Percentiles rank a stretch among this genome's conserved stretches.
Evolutionary conservation across 2,888 invertebrate species (phyloP).

Genomic region (Nebria brevicollis): DNA sequence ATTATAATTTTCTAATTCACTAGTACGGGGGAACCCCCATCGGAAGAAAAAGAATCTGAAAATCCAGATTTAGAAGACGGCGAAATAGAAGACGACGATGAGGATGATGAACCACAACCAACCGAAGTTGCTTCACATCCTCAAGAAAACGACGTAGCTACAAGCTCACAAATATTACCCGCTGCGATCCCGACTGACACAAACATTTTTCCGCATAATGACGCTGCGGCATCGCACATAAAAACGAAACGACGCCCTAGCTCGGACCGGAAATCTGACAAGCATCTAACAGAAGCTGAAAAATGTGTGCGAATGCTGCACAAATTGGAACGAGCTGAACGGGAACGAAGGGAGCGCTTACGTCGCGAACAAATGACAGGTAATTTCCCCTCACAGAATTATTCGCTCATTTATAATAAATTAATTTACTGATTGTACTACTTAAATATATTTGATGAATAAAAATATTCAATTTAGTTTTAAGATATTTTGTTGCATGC

Average conservation of each 20-base stretch:
- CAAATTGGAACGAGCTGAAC: conserved; percentile 59
- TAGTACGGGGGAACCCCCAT: conserved; percentile 27
- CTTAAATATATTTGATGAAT: neutral
- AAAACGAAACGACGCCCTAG: conserved; percentile 52
- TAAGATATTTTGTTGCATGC: conserved; percentile 9
- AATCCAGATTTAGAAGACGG: conserved; percentile 82
- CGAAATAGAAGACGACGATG: conserved; percentile 80
- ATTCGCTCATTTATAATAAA: neutral
- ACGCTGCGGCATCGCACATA: neutral
- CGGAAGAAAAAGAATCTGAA: conserved; percentile 43
- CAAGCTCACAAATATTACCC: conserved; percentile 51
- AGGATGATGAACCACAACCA: conserved; percentile 66
- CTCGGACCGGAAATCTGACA: conserved; percentile 54
- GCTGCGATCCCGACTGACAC: conserved; percentile 48
- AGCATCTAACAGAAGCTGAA: conserved; percentile 62
- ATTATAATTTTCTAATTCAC: neutral
- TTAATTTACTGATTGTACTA: neutral
- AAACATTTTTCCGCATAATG: conserved; percentile 31
- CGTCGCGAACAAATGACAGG: conserved; percentile 49
- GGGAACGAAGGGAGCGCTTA: conserved; percentile 49
- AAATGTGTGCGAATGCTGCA: conserved; percentile 61
- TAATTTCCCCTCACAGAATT: conserved; percentile 9
- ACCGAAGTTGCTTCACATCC: conserved; percentile 58
- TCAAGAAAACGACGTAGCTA: conserved; percentile 50
- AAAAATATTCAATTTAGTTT: neutral